A percentile compares a stretch with the other conserved stretches of the same genome.
Evolutionary conservation across 2,113 vertebrate species (phyloP).

Genomic region (Nannospalax galili): DNA sequence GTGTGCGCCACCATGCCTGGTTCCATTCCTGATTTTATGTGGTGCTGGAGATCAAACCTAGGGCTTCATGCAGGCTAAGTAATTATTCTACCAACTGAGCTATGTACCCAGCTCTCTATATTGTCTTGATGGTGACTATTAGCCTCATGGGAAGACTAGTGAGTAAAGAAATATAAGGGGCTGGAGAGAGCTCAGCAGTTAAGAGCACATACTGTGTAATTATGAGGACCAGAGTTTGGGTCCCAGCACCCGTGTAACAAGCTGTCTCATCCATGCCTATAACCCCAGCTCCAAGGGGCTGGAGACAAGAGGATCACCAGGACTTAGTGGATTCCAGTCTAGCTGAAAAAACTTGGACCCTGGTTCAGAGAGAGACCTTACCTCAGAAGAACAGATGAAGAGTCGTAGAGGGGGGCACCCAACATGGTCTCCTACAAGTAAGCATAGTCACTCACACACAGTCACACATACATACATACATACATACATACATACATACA

Average conservation of each 20-base stretch:
- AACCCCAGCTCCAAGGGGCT: background rate
- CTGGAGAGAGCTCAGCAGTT: background rate
- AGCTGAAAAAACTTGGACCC: background rate
- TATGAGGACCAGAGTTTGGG: background rate
- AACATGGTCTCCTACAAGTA: background rate
- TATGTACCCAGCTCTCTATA: background rate
- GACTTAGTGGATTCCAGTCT: background rate
- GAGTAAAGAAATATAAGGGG: background rate
- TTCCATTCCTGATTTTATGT: too few relatives aligned
- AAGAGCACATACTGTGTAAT: background rate
- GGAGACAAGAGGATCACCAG: background rate
- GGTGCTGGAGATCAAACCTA: background rate
- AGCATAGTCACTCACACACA: background rate
- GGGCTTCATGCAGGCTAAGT: background rate
- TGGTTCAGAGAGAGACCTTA: background rate
- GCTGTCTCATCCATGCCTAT: background rate
- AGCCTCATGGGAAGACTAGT: background rate
- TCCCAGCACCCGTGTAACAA: background rate
- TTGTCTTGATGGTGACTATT: background rate
- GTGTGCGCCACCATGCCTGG: too few relatives aligned
- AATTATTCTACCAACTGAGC: background rate
- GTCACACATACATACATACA: background rate
- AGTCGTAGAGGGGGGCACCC: background rate
- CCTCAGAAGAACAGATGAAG: background rate
- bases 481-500: background rate